These are phyloP conservation scores for Corydoras sp. DNA, from an alignment of 2,113 vertebrate species.

Conservation along the genomic window DNA sequence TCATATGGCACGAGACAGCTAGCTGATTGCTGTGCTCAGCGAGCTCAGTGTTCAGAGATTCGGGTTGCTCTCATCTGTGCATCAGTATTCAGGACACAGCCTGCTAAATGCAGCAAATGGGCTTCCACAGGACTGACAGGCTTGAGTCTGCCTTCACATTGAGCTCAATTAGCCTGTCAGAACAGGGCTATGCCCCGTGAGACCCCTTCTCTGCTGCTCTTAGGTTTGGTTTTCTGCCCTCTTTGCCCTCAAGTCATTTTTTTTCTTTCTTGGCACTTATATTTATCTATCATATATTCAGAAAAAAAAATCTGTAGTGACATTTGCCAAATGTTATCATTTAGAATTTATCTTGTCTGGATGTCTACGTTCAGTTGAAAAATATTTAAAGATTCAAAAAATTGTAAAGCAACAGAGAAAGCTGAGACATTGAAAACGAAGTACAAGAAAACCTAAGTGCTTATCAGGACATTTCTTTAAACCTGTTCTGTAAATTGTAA, in stretches of 20 bases:
- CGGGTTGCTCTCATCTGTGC: constrained; percentile 31
- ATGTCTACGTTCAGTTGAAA: too few relatives aligned
- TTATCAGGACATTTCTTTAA: too few relatives aligned
- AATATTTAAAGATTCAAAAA: too few relatives aligned
- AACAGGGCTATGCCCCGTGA: constrained; percentile 48
- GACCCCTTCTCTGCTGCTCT: constrained; percentile 26
- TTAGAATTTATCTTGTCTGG: too few relatives aligned
- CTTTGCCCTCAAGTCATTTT: constrained; percentile 1
- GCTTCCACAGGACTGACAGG: constrained; percentile 60
- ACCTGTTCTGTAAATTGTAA: too few relatives aligned
- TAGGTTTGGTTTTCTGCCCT: constrained; percentile 11
- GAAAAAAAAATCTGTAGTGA: too few relatives aligned
- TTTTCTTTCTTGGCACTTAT: constrained; percentile 33
- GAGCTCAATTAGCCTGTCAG: constrained; percentile 67
- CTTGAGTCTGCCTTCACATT: constrained; percentile 53
- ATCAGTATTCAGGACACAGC: constrained; percentile 66
- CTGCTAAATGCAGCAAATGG: constrained; percentile 62
- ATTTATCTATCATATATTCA: not conserved
- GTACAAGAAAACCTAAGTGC: too few relatives aligned
- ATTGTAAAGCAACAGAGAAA: too few relatives aligned
- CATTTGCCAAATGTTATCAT: too few relatives aligned
- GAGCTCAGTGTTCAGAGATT: constrained; percentile 25
- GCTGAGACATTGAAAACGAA: too few relatives aligned
- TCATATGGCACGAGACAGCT: constrained; percentile 23
- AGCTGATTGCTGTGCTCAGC: constrained; percentile 23